Percentiles rank a stretch among this genome's conserved stretches.
Evolutionary conservation across 2,113 vertebrate genomes (phyloP).

Genomic region (Hippocampus barbouri): DNA sequence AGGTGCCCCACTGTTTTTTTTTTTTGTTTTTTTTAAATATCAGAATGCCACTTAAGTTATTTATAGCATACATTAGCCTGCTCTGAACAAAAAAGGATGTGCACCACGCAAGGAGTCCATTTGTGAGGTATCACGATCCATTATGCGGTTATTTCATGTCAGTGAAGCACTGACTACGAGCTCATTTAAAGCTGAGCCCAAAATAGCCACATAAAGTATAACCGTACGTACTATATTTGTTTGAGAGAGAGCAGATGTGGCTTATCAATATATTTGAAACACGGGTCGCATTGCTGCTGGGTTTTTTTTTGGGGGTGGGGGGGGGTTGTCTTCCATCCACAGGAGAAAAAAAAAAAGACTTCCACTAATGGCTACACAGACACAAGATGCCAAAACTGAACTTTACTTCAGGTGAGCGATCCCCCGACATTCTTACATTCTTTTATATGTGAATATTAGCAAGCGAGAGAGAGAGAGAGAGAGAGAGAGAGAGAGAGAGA

Average conservation of each 20-base stretch:
- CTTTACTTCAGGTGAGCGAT: neutral
- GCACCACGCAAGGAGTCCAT: neutral
- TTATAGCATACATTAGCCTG: neutral
- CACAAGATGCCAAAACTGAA: neutral
- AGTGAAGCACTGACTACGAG: neutral
- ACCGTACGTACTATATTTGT: neutral
- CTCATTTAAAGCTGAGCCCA: neutral
- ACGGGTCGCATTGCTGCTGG: neutral
- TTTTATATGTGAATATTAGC: too few relatives aligned
- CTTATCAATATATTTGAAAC: neutral
- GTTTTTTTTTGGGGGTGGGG: too few relatives aligned
- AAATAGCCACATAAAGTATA: neutral
- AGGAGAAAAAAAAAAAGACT: neutral
- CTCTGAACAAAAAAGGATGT: slow-evolving; percentile 1
- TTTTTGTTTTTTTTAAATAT: neutral
- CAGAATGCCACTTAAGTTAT: neutral
- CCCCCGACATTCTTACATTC: too few relatives aligned
- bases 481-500: too few relatives aligned
- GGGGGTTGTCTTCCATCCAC: neutral
- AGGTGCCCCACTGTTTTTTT: neutral
- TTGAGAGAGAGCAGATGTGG: neutral
- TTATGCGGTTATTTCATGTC: neutral
- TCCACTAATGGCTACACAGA: neutral
- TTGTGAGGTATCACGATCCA: neutral
- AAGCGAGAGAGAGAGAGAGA: too few relatives aligned